These are phyloP conservation scores for Hydrochoerus hydrochaeris DNA, from an alignment of 2,113 vertebrate species.

Conservation along the genomic window DNA sequence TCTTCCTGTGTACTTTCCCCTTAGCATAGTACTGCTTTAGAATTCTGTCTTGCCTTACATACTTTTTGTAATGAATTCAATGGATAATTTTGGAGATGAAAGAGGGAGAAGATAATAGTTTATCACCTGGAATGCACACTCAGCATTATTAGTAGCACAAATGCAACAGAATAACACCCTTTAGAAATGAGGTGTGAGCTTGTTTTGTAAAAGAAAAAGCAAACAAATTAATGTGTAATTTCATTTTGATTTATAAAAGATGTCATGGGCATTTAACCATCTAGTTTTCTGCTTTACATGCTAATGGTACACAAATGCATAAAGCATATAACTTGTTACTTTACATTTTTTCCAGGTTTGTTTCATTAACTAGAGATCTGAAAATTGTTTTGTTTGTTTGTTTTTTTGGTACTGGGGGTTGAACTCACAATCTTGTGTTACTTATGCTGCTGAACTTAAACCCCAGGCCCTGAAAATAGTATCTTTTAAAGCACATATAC, in stretches of 20 bases:
- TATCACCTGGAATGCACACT: background rate
- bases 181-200: background rate
- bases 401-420: too few species aligned
- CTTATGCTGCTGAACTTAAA: too few species aligned
- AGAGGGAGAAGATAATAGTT: background rate
- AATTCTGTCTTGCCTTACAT: background rate
- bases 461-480: background rate
- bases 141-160: background rate
- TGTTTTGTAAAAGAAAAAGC: constrained; percentile 32
- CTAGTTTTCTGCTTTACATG: background rate
- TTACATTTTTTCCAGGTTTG: background rate
- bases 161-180: background rate
- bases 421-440: too few species aligned
- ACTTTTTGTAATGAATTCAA: background rate
- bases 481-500: background rate
- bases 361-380: background rate
- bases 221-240: constrained; percentile 2
- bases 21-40: background rate
- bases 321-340: background rate
- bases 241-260: constrained; percentile 1
- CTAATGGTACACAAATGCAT: background rate
- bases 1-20: background rate
- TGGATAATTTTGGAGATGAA: background rate
- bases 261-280: background rate
- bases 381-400: too few species aligned